Evolutionary conservation across 2,888 invertebrate species (phyloP).

Genomic region (Aspidapion aeneum): DNA sequence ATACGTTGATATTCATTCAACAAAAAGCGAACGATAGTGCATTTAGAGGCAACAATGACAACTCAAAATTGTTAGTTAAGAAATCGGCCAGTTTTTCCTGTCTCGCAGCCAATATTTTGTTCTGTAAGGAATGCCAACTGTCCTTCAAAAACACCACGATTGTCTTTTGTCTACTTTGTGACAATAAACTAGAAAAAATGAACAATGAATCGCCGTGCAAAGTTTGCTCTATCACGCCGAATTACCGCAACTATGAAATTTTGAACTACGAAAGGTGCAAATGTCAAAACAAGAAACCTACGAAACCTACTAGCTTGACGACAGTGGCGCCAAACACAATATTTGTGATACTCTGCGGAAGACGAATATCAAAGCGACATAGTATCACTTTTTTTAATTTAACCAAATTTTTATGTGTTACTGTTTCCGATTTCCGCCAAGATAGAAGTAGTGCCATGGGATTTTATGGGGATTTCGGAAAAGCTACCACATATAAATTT

Average conservation of each 20-base stretch:
- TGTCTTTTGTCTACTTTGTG: slow-evolving; percentile 40
- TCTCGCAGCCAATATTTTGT: slow-evolving; percentile 20
- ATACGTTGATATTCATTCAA: slow-evolving; percentile 22
- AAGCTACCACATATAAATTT: too few relatives aligned
- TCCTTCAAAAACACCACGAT: slow-evolving; percentile 25
- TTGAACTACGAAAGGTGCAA: slow-evolving; percentile 41
- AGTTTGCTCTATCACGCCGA: slow-evolving; percentile 42
- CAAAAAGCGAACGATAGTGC: slow-evolving; percentile 16
- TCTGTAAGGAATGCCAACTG: slow-evolving; percentile 30
- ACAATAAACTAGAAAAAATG: slow-evolving; percentile 39
- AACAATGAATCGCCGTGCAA: slow-evolving; percentile 45
- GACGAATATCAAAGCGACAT: slow-evolving; percentile 39
- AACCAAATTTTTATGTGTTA: too few relatives aligned
- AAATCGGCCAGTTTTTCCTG: slow-evolving; percentile 30
- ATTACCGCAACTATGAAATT: slow-evolving; percentile 40
- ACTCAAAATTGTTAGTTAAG: slow-evolving; percentile 8
- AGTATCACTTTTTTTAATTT: too few relatives aligned
- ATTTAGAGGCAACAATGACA: slow-evolving; percentile 4
- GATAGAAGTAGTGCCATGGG: too few relatives aligned
- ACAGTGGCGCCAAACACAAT: slow-evolving; percentile 41
- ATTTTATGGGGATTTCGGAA: too few relatives aligned
- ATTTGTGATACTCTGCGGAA: slow-evolving; percentile 37
- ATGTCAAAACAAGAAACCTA: too few relatives aligned
- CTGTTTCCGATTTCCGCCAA: too few relatives aligned
- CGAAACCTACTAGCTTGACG: slow-evolving; percentile 37